These are phyloP conservation scores for Drosophila prostipennis DNA, from an alignment of 2,888 invertebrate species.

Conservation along the genomic window DNA sequence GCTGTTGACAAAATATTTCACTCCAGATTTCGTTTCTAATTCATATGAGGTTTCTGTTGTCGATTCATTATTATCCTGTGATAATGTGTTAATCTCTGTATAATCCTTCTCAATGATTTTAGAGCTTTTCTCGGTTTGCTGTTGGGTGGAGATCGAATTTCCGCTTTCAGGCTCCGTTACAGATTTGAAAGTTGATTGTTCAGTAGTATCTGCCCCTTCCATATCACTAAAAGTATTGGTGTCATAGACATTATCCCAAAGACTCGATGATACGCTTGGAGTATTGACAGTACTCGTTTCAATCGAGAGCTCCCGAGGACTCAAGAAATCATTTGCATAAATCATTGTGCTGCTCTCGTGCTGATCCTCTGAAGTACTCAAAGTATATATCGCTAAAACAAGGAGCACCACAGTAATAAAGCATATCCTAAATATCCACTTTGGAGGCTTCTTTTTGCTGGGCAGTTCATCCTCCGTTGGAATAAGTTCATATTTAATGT, in stretches of 20 bases:
- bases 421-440: conserved; percentile 27
- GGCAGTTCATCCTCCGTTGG: conserved; percentile 19
- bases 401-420: conserved; percentile 22
- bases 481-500: conserved; percentile 49
- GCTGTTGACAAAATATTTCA: conserved; percentile 84
- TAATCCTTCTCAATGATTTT: too few relatives aligned
- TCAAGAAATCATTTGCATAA: neutral
- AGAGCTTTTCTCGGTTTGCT: neutral
- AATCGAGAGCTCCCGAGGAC: neutral
- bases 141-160: neutral
- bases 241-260: neutral
- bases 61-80: neutral
- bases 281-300: neutral
- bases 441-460: neutral
- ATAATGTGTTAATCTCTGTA: neutral
- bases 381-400: conserved; percentile 6
- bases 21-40: neutral
- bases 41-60: neutral
- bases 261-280: neutral
- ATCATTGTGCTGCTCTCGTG: neutral
- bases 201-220: neutral
- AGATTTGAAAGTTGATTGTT: neutral
- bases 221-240: neutral
- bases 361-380: neutral
- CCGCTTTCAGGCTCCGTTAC: neutral